A percentile compares a stretch with the other conserved stretches of the same genome.
phyloP scores from a whole-genome alignment of 2,888 invertebrate genomes.

The Drosophila pegasa region DNA sequence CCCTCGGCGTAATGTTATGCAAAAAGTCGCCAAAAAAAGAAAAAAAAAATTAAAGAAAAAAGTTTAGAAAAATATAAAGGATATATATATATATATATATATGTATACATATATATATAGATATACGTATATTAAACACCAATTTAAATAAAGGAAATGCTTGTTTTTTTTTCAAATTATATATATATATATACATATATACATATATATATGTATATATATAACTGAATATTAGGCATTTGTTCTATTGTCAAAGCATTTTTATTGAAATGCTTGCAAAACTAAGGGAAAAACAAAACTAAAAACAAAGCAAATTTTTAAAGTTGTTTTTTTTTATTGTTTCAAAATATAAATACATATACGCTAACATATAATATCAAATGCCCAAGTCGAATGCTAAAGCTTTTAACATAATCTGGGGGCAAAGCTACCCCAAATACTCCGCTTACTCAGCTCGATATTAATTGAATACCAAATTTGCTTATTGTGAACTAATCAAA shows the following conservation, averaged over 20 bases:
- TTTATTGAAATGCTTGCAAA: constrained; percentile 75
- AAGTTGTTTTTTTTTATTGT: constrained; percentile 10
- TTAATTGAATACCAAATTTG: constrained; percentile 21
- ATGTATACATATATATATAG: neutral
- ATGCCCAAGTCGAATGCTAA: constrained; percentile 30
- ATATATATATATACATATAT: constrained; percentile 23
- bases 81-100: constrained; percentile 2
- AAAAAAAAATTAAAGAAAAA: neutral
- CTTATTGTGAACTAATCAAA: constrained; percentile 33
- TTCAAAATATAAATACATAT: neutral
- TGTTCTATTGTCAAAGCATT: constrained; percentile 56
- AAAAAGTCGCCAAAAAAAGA: constrained; percentile 18
- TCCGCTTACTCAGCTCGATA: constrained; percentile 32
- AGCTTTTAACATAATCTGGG: constrained; percentile 42
- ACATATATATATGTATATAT: constrained; percentile 18
- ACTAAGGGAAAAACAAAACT: constrained; percentile 32
- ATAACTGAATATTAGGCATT: constrained; percentile 40
- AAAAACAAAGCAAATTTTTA: constrained; percentile 18
- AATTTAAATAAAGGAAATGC: constrained; percentile 61
- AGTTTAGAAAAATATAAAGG: neutral
- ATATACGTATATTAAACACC: constrained; percentile 51
- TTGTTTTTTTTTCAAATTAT: constrained; percentile 56
- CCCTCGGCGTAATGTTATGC: constrained; percentile 32
- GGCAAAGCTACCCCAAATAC: constrained; percentile 9
- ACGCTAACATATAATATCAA: constrained; percentile 1